These are phyloP conservation scores for Lanius collurio DNA, from an alignment of 2,113 vertebrate species.

Conservation along the genomic window DNA sequence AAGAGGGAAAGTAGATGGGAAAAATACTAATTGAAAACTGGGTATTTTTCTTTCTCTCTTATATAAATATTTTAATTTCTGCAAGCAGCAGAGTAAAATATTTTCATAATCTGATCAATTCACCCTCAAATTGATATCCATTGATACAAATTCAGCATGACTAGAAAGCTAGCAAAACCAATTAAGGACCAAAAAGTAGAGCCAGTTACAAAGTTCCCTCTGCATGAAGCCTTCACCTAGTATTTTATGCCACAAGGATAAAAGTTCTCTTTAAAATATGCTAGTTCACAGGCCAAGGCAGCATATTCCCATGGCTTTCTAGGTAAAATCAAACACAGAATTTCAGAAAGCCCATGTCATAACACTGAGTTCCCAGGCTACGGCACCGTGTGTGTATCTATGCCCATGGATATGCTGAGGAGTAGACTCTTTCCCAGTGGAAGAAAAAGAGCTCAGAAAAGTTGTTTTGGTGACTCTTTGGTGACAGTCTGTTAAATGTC, in stretches of 20 bases:
- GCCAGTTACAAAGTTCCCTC: background rate
- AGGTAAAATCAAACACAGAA: background rate
- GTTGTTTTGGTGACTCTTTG: background rate
- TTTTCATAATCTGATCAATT: background rate
- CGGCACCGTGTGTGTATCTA: fast-evolving
- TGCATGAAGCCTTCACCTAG: background rate
- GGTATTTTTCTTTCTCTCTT: background rate
- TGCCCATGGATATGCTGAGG: background rate
- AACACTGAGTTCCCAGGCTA: background rate
- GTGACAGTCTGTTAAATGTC: background rate
- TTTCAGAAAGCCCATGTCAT: background rate
- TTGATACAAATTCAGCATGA: background rate
- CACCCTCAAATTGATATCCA: background rate
- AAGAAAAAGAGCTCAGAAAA: background rate
- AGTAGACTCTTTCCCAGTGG: background rate
- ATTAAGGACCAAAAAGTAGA: background rate
- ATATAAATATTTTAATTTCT: background rate
- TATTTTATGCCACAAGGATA: background rate
- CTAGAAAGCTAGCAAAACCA: background rate
- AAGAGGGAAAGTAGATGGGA: background rate
- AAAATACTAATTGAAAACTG: background rate
- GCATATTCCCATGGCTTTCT: background rate
- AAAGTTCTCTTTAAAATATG: background rate
- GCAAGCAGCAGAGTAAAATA: background rate
- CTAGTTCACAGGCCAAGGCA: background rate